A percentile compares a stretch with the other conserved stretches of the same genome.
Evolutionary conservation across 1,140 invertebrate species (phyloP).

Genomic region (Rhyzopertha dominica): DNA sequence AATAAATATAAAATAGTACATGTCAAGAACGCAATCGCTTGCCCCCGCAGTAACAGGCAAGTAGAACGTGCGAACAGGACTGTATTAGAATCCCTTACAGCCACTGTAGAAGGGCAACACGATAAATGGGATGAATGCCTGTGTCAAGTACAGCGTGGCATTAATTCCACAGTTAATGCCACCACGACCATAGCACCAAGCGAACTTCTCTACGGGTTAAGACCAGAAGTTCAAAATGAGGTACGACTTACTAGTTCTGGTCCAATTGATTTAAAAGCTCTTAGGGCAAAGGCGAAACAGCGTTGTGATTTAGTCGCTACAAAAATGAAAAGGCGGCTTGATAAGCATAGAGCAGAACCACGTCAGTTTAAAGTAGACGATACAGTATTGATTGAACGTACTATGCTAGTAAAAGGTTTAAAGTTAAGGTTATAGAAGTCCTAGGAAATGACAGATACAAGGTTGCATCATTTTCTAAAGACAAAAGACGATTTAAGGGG

Average conservation of each 20-base stretch:
- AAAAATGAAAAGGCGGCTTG: no score
- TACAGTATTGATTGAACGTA: no score
- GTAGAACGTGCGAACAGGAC: conserved; percentile 19
- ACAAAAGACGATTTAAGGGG: no score
- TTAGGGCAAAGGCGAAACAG: no score
- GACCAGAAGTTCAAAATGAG: background rate
- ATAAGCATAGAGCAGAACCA: no score
- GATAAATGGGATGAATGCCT: conserved; percentile 10
- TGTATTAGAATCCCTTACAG: background rate
- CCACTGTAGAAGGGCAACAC: background rate
- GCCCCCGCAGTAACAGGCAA: conserved; percentile 33
- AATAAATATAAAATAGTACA: conserved; percentile 28
- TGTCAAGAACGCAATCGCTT: conserved; percentile 33
- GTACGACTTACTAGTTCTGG: background rate
- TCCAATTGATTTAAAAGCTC: no score
- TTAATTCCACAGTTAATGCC: conserved; percentile 6
- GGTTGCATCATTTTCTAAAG: no score
- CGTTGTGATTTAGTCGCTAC: no score
- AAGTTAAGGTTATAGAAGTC: no score
- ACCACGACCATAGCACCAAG: background rate
- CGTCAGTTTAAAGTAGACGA: no score
- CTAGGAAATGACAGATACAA: no score
- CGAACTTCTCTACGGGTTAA: conserved; percentile 5
- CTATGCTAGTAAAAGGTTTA: no score
- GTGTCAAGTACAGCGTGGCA: background rate